Percentiles rank a stretch among this genome's conserved stretches.
phyloP scores from a whole-genome alignment of 2,888 invertebrate species.

The Trissoscelio sp. region DNA sequence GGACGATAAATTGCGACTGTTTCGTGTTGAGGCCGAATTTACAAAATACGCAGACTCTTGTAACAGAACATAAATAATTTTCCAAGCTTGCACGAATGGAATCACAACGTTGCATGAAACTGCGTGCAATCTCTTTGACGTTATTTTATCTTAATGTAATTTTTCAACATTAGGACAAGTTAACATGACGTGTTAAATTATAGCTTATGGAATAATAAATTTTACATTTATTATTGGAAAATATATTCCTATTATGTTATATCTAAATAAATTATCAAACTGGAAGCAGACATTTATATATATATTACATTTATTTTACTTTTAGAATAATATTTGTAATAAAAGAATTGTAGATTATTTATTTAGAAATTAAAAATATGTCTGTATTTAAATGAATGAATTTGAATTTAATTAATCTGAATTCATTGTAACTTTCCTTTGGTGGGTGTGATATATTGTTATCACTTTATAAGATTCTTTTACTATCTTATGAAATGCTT shows the following conservation, averaged over 20 bases:
- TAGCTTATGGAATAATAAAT: slow-evolving; percentile 1
- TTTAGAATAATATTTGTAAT: too few relatives aligned
- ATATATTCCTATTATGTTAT: too few relatives aligned
- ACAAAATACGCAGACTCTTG: slow-evolving; percentile 27
- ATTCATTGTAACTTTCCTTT: slow-evolving; percentile 6
- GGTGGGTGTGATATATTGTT: neutral
- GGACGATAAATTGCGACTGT: slow-evolving; percentile 29
- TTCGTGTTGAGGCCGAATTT: slow-evolving; percentile 28
- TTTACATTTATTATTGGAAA: neutral
- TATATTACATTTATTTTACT: too few relatives aligned
- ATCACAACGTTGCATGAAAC: slow-evolving; percentile 17
- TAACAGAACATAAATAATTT: slow-evolving; percentile 38
- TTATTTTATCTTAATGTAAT: slow-evolving; percentile 17
- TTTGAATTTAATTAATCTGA: slow-evolving; percentile 7
- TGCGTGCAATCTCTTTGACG: slow-evolving; percentile 9
- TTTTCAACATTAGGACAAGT: slow-evolving; percentile 9
- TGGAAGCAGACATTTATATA: too few relatives aligned
- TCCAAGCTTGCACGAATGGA: slow-evolving; percentile 9
- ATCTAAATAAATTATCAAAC: too few relatives aligned
- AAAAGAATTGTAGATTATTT: too few relatives aligned
- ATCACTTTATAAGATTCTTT: slow-evolving; percentile 21
- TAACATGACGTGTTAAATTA: neutral
- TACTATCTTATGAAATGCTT: slow-evolving; percentile 31
- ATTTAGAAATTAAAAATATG: too few relatives aligned
- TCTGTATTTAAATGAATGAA: neutral